Conservation (phyloP, 2,888 invertebrate species). For the Gryllus longicercus region DNA sequence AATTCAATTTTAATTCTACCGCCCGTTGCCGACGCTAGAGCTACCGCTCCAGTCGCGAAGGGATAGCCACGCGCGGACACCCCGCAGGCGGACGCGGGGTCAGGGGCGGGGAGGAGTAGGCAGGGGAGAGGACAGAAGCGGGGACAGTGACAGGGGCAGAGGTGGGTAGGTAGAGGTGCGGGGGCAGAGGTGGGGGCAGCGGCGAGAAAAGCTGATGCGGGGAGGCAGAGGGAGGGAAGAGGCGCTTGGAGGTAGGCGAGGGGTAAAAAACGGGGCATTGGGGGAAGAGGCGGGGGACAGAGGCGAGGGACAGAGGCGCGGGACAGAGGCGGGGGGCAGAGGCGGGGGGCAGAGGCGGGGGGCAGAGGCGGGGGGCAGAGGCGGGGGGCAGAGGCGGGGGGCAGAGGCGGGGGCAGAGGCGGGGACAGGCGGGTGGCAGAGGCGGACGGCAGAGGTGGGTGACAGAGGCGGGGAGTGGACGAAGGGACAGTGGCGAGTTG, state of each 20-base stretch:
- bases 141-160: not conserved
- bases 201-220: too few relatives aligned
- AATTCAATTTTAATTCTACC: not conserved
- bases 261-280: too few relatives aligned
- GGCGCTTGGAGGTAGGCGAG: too few relatives aligned
- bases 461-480: not conserved
- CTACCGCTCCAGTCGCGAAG: not conserved
- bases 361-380: not conserved
- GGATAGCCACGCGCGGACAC: not conserved
- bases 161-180: too few relatives aligned
- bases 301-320: too few relatives aligned
- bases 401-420: not conserved
- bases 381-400: not conserved
- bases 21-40: not conserved
- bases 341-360: not conserved
- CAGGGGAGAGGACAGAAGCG: not conserved
- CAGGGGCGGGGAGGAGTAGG: too few relatives aligned
- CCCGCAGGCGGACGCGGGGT: too few relatives aligned
- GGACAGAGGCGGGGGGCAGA: too few relatives aligned
- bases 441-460: not conserved
- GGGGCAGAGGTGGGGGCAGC: fast-evolving
- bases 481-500: not conserved
- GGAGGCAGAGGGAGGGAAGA: too few relatives aligned
- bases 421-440: not conserved
- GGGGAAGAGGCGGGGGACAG: too few relatives aligned